These are phyloP conservation scores for Himalopsyche anomala DNA, from an alignment of 2,888 invertebrate genomes.

Conservation along the genomic window DNA sequence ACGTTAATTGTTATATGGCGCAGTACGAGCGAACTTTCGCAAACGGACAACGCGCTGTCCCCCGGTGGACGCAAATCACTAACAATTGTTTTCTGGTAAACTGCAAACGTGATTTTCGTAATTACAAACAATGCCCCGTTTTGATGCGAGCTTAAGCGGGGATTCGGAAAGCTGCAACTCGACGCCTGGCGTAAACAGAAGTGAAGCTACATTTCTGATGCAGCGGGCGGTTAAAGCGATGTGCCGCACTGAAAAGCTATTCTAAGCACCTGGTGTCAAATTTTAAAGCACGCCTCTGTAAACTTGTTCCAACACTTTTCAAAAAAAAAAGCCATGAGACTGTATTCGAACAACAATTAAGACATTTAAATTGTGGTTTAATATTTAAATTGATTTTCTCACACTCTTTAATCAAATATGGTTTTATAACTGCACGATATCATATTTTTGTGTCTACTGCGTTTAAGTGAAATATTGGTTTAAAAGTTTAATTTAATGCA, in stretches of 20 bases:
- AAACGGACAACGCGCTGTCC: background rate
- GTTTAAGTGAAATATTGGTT: no score
- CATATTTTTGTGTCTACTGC: no score
- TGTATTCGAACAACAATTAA: no score
- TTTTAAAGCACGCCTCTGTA: background rate
- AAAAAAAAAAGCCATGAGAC: no score
- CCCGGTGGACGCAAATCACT: background rate
- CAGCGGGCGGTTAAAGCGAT: background rate
- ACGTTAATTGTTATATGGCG: slow-evolving; percentile 1
- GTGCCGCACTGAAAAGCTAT: background rate
- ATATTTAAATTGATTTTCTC: no score
- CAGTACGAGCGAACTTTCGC: slow-evolving; percentile 10
- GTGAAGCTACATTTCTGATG: background rate
- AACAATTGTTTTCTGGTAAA: slow-evolving; percentile 24
- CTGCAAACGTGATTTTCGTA: slow-evolving; percentile 31
- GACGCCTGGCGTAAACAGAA: background rate
- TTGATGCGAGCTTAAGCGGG: background rate
- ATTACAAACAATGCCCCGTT: background rate
- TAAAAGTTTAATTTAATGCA: no score
- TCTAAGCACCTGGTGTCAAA: background rate
- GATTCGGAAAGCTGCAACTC: background rate
- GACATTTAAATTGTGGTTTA: no score
- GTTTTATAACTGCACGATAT: no score
- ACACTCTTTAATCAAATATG: no score
- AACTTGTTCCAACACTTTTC: no score